phyloP scores from a whole-genome alignment of 1,140 invertebrate species.

The Fopius arisanus region DNA sequence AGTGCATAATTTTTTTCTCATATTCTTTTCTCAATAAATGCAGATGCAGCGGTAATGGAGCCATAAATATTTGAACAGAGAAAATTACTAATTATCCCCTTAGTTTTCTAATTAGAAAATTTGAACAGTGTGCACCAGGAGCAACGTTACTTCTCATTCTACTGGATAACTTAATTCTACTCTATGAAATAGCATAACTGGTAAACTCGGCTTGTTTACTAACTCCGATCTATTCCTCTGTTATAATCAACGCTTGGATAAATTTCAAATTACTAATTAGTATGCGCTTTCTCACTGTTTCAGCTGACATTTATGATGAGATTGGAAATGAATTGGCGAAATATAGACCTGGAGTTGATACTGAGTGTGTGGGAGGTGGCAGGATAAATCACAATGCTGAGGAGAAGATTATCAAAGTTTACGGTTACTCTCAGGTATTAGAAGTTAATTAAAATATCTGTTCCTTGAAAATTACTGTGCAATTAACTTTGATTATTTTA shows the following conservation, averaged over 20 bases:
- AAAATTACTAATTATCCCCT: not conserved
- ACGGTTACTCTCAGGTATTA: slow-evolving; percentile 83
- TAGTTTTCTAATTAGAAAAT: not conserved
- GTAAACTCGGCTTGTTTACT: not conserved
- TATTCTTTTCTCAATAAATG: no score
- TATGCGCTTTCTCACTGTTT: slow-evolving; percentile 44
- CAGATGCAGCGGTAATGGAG: not conserved
- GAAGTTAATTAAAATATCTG: not conserved
- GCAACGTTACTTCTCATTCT: slow-evolving; percentile 7
- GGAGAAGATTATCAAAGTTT: slow-evolving; percentile 82
- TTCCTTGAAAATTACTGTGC: not conserved
- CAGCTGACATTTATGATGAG: slow-evolving; percentile 76
- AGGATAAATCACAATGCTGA: slow-evolving; percentile 79
- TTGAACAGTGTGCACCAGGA: not conserved
- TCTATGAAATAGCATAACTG: not conserved
- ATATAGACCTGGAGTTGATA: slow-evolving; percentile 62
- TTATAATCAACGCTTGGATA: not conserved
- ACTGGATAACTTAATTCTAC: not conserved
- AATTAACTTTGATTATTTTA: slow-evolving; percentile 35
- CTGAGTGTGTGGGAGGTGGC: slow-evolving; percentile 84
- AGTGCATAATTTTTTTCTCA: no score
- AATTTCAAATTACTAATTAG: not conserved
- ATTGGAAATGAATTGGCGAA: slow-evolving; percentile 64
- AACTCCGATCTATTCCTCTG: not conserved
- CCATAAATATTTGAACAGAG: not conserved